These are phyloP conservation scores for Rana temporaria DNA, from an alignment of 2,113 vertebrate species.

Conservation along the genomic window DNA sequence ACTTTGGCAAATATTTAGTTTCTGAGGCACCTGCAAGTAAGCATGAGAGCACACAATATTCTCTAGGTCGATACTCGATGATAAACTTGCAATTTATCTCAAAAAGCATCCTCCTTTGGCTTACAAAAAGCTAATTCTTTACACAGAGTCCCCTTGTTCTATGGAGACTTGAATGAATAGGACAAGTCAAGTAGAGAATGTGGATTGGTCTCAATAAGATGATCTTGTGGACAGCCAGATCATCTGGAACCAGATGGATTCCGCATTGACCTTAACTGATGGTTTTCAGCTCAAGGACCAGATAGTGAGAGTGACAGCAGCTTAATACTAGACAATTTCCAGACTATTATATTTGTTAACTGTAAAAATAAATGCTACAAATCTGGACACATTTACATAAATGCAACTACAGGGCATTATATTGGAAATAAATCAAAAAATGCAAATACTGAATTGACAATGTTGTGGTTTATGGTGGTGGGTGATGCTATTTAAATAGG, in stretches of 20 bases:
- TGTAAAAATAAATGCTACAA: no score
- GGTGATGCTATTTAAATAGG: no score
- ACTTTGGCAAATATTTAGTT: neutral
- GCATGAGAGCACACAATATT: neutral
- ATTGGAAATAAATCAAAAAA: no score
- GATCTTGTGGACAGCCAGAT: neutral
- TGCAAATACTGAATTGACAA: no score
- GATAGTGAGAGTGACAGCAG: neutral
- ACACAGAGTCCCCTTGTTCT: conserved; percentile 23
- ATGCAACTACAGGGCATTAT: no score
- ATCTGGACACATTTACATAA: no score
- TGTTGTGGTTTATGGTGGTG: no score
- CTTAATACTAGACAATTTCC: neutral
- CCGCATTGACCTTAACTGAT: neutral
- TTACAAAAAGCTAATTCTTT: conserved; percentile 20
- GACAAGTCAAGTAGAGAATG: conserved; percentile 14
- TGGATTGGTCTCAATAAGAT: neutral
- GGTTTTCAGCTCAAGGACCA: neutral
- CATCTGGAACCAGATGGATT: neutral
- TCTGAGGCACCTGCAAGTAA: neutral
- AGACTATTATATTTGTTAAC: neutral
- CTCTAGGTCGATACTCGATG: neutral
- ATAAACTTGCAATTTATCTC: neutral
- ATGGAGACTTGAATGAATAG: conserved; percentile 4
- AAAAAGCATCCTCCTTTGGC: neutral